phyloP scores from a whole-genome alignment of 2,113 vertebrate species.

The Arizona elegans region DNA sequence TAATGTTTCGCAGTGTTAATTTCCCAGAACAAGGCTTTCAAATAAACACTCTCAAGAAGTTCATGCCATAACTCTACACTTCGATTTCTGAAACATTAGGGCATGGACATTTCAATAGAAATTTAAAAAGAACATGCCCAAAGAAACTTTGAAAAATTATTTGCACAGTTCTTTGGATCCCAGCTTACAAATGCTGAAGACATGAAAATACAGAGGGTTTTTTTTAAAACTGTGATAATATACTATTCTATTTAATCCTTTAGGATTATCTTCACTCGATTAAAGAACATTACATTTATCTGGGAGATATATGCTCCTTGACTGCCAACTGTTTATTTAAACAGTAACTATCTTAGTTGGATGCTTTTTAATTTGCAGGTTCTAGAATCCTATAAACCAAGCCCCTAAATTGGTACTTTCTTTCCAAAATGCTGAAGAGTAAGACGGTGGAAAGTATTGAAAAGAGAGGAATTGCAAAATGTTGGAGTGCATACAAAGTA shows the following conservation, averaged over 20 bases:
- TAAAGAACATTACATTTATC: constrained; percentile 41
- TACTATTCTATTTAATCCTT: constrained; percentile 34
- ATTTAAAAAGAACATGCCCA: not conserved
- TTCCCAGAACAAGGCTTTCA: not conserved
- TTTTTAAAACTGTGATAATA: not conserved
- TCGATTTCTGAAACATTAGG: not conserved
- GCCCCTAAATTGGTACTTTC: constrained; percentile 32
- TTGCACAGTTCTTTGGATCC: not conserved
- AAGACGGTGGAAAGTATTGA: not conserved
- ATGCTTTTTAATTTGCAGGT: constrained; percentile 40
- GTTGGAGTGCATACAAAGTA: not conserved
- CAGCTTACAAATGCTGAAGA: not conserved
- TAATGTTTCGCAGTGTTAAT: not conserved
- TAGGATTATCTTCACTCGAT: constrained; percentile 43
- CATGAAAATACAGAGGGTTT: not conserved
- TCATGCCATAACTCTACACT: not conserved
- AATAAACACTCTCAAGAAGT: not conserved
- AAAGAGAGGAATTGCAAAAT: not conserved
- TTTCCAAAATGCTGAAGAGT: not conserved
- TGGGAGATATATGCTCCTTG: constrained; percentile 34
- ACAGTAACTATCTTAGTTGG: constrained; percentile 29
- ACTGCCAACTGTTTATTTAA: constrained; percentile 44
- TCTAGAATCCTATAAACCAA: constrained; percentile 36
- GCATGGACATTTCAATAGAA: not conserved
- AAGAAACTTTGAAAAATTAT: not conserved